Conservation (phyloP, 2,888 invertebrate genomes). For the Trachelus troglodyta region DNA sequence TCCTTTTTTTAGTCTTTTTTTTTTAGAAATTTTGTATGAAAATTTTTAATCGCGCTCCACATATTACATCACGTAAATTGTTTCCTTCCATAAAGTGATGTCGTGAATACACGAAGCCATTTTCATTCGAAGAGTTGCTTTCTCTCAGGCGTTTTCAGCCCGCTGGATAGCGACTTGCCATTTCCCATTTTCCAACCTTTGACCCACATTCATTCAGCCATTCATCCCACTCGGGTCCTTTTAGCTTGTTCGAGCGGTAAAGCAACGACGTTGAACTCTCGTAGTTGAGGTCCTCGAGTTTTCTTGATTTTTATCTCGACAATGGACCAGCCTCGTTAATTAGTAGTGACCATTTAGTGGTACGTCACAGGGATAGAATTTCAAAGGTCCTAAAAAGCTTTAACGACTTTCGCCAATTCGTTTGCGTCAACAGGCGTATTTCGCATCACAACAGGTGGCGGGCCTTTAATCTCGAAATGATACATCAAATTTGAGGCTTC, state of each 20-base stretch:
- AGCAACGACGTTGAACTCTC: not conserved
- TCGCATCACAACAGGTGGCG: not conserved
- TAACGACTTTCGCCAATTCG: not conserved
- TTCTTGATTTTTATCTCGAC: not conserved
- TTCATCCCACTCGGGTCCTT: conserved; percentile 25
- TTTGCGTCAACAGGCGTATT: not conserved
- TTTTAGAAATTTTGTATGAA: not conserved
- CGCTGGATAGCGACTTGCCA: not conserved
- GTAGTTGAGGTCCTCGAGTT: not conserved
- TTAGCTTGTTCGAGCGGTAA: not conserved
- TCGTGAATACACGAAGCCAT: not conserved
- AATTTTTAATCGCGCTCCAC: not conserved
- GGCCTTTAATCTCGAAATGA: not conserved
- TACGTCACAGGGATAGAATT: not conserved
- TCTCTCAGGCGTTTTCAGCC: not conserved
- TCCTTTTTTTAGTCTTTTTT: not conserved
- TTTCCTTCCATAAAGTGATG: not conserved
- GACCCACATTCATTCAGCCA: conserved; percentile 32
- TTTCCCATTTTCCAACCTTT: conserved; percentile 21
- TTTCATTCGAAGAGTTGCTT: not conserved
- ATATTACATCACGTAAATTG: not conserved
- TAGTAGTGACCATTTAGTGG: not conserved
- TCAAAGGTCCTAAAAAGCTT: not conserved
- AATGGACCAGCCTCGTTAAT: not conserved
- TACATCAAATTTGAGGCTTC: no score